Conservation (phyloP, 2,888 invertebrate species). For the Heteromurus nitidus region DNA sequence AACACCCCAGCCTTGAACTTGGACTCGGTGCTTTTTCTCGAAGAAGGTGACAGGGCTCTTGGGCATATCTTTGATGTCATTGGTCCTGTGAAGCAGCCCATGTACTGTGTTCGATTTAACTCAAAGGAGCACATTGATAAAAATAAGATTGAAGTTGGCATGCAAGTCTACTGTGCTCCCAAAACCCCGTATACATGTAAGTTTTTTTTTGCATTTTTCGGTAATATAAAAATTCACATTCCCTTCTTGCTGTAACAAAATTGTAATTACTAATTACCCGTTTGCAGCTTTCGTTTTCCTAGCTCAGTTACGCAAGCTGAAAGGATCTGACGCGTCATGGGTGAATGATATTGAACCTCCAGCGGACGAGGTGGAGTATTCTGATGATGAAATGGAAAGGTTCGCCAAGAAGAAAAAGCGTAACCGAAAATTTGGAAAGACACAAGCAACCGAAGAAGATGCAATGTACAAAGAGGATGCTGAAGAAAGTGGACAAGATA, state of each 20-base stretch:
- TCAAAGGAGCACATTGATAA: slow-evolving; percentile 83
- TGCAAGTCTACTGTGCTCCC: slow-evolving; percentile 89
- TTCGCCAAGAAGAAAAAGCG: slow-evolving; percentile 72
- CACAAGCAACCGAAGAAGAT: slow-evolving; percentile 32
- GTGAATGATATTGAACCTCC: slow-evolving; percentile 89
- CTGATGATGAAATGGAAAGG: slow-evolving; percentile 91
- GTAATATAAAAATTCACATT: slow-evolving; percentile 5
- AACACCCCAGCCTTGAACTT: slow-evolving; percentile 87
- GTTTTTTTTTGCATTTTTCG: too few relatives aligned
- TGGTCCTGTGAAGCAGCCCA: slow-evolving; percentile 89
- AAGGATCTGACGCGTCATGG: slow-evolving; percentile 93
- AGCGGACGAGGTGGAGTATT: slow-evolving; percentile 83
- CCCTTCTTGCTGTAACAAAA: background rate
- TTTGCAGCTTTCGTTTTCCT: slow-evolving; percentile 65
- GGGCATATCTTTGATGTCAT: slow-evolving; percentile 94
- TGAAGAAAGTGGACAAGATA: background rate
- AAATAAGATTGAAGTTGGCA: slow-evolving; percentile 82
- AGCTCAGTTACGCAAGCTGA: slow-evolving; percentile 76
- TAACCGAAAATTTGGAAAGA: slow-evolving; percentile 33
- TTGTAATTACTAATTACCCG: too few relatives aligned
- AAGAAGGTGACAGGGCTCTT: slow-evolving; percentile 84
- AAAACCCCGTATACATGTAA: slow-evolving; percentile 81
- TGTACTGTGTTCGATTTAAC: slow-evolving; percentile 95
- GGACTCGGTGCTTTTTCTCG: slow-evolving; percentile 90
- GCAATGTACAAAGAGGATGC: slow-evolving; percentile 25